Conservation (phyloP, 2,888 invertebrate genomes). For the Hypomecis punctinalis region DNA sequence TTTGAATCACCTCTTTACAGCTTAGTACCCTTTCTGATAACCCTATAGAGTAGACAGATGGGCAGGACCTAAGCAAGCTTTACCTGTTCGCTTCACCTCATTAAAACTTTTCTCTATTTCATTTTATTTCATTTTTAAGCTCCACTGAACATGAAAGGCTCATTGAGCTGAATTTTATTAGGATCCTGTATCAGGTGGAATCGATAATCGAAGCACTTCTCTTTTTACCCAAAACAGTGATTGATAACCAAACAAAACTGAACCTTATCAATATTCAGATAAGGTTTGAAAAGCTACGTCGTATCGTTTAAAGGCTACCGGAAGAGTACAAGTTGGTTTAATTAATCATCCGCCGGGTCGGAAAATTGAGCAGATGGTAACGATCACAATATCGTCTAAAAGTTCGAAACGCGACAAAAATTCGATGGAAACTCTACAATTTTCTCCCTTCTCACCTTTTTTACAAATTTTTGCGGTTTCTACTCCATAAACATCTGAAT, state of each 20-base stretch:
- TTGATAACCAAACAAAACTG: conserved; percentile 7
- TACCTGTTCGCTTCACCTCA: conserved; percentile 12
- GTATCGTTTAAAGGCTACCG: conserved; percentile 10
- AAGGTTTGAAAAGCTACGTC: conserved; percentile 30
- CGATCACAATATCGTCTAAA: conserved; percentile 71
- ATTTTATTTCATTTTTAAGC: conserved; percentile 26
- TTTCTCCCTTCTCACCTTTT: conserved; percentile 44
- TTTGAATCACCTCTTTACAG: no score
- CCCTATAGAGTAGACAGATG: no score
- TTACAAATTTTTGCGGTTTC: conserved; percentile 24
- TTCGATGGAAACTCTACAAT: conserved; percentile 44
- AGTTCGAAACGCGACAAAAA: conserved; percentile 60
- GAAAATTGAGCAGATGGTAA: conserved; percentile 71
- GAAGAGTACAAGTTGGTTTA: conserved; percentile 59
- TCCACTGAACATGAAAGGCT: conserved; percentile 29
- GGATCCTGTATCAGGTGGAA: conserved; percentile 35
- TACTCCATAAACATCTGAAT: conserved; percentile 11
- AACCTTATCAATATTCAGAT: conserved; percentile 12
- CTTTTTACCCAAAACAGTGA: conserved; percentile 27
- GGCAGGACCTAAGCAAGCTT: neutral
- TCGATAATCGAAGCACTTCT: conserved; percentile 35
- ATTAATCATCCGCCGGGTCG: conserved; percentile 74
- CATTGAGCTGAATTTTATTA: conserved; percentile 30
- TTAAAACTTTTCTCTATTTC: conserved; percentile 21
- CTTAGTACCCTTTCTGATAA: no score